Percentiles rank a stretch among this genome's conserved stretches.
Conservation (phyloP, 2,797 vertebrate species). For the Clarias fuscus region DNA sequence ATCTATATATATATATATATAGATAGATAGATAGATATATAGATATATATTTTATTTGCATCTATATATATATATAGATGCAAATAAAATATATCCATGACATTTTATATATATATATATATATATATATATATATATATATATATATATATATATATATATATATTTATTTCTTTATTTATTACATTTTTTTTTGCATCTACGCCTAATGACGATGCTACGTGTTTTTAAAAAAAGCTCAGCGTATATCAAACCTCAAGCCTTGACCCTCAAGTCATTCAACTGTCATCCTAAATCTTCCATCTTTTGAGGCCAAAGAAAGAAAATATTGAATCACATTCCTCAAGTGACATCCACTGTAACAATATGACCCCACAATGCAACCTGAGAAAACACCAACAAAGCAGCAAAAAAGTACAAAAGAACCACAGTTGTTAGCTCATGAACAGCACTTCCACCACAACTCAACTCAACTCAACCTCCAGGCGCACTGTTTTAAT, state of each 20-base stretch:
- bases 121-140: too few species aligned
- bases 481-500: not conserved
- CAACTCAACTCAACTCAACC: constrained; percentile 10
- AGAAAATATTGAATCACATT: not conserved
- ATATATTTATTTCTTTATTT: too few species aligned
- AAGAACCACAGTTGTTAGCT: constrained; percentile 4
- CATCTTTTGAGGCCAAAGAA: not conserved
- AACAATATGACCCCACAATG: not conserved
- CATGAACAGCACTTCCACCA: not conserved
- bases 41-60: too few species aligned
- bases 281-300: not conserved
- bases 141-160: too few species aligned
- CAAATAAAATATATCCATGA: too few species aligned
- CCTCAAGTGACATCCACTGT: constrained; percentile 19
- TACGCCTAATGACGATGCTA: too few species aligned
- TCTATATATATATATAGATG: too few species aligned
- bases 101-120: too few species aligned
- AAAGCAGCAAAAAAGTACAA: constrained; percentile 32
- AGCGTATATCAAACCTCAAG: not conserved
- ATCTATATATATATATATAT: too few species aligned
- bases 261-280: not conserved
- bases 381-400: constrained; percentile 13
- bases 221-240: not conserved
- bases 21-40: too few species aligned
- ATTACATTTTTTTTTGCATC: too few species aligned